Conservation (phyloP, 1,140 invertebrate genomes). For the Micrasema longulum region DNA sequence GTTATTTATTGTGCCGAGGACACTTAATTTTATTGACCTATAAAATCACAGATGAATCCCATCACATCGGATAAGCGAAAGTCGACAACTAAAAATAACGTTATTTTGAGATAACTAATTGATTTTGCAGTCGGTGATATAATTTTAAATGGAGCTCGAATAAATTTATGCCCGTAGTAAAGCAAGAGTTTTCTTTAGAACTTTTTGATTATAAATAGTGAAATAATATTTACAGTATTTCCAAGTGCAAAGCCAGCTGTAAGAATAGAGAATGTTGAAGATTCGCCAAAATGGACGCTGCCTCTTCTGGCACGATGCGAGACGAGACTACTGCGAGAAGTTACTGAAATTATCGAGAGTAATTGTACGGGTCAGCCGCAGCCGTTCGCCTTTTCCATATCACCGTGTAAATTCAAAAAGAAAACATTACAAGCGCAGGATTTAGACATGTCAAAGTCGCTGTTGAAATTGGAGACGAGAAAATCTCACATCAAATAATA, state of each 20-base stretch:
- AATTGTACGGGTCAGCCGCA: not conserved
- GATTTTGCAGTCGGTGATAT: too few relatives aligned
- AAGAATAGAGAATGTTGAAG: not conserved
- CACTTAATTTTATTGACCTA: too few relatives aligned
- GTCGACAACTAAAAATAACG: too few relatives aligned
- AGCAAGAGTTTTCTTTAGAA: too few relatives aligned
- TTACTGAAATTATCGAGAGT: not conserved
- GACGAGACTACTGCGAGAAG: constrained; percentile 4
- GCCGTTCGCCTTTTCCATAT: constrained; percentile 3
- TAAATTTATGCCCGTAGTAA: too few relatives aligned
- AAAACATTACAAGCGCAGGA: not conserved
- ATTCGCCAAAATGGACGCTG: not conserved
- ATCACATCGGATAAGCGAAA: too few relatives aligned
- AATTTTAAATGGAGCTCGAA: too few relatives aligned
- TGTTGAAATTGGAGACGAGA: not conserved
- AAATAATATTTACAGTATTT: constrained; percentile 21
- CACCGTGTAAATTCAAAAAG: constrained; percentile 16
- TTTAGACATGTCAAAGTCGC: constrained; percentile 17
- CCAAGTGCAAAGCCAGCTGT: not conserved
- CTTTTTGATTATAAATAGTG: too few relatives aligned
- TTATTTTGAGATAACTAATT: too few relatives aligned
- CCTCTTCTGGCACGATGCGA: not conserved
- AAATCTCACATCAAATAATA: constrained; percentile 17
- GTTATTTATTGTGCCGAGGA: too few relatives aligned
- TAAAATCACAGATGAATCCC: too few relatives aligned